Conservation (phyloP, 2,113 vertebrate genomes). For the Orientallactaga bullata region DNA sequence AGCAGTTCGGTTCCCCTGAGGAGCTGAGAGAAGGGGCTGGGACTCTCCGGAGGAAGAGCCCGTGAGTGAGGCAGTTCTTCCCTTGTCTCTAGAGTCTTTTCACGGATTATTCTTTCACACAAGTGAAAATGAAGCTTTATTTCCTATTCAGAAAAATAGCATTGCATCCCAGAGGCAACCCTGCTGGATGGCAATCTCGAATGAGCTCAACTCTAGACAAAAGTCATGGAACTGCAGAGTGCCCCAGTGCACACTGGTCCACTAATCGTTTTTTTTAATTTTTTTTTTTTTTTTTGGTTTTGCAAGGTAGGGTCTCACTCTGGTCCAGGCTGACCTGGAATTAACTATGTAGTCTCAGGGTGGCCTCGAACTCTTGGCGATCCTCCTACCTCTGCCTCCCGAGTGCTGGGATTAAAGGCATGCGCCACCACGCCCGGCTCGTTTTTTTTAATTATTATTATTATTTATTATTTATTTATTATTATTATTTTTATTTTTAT, state of each 20-base stretch:
- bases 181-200: conserved; percentile 1
- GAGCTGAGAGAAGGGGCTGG: background rate
- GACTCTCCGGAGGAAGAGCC: background rate
- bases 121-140: conserved; percentile 40
- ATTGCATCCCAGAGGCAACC: background rate
- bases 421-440: too few species aligned
- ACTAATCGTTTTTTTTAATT: too few species aligned
- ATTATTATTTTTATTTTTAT: too few species aligned
- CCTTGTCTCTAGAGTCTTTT: background rate
- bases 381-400: too few species aligned
- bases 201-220: background rate
- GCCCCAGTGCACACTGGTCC: background rate
- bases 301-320: too few species aligned
- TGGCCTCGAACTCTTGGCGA: too few species aligned
- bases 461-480: background rate
- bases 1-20: background rate
- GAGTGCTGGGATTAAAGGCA: too few species aligned
- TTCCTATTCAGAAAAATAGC: conserved; percentile 57
- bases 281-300: too few species aligned
- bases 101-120: conserved; percentile 2
- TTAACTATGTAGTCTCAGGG: too few species aligned
- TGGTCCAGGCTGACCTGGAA: too few species aligned
- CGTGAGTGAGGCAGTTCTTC: fast-evolving
- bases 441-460: too few species aligned
- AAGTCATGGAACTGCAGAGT: conserved; percentile 10